Evolutionary conservation across 2,113 vertebrate genomes (phyloP), one percentile per base, ranked within the genome.

Genomic region (Oophaga pumilio): DNA sequence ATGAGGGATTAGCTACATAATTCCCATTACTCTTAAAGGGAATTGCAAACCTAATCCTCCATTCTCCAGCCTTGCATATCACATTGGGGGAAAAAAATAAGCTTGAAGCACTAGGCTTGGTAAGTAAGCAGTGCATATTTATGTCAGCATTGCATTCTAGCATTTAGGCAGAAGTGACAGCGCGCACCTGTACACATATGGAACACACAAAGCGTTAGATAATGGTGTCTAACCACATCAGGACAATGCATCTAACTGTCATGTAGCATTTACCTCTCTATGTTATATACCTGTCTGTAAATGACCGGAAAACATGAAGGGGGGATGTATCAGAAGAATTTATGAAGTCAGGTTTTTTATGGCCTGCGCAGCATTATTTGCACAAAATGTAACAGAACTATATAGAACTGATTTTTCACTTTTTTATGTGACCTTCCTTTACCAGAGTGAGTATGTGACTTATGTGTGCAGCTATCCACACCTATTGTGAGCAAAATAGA

Each of bases 21-120:
- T 88, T 88, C 87, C 87, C 87, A 88, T 88, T 88, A 88, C 87
- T 88, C 87, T 88, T 88, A 88, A 88, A 88, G 71, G 79, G 87
- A 88, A 88, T 88, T 88, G 87, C 87, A 84, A 88, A 88, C 81
- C 80, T 88, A 88, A 88, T 88, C 87, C 87, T 88, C 77, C 81
- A 84, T 88, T 88, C 60, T 83, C 80, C 80, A 76, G 87, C 71
- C 26, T 73, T 84, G 77, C 71, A 84, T 71, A 88, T 88, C 81
- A 77, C 87, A 88, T 88, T 84, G 76, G 26, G 43, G 59, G 62
- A 82, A 82, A 57, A 86, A 69, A 79, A 87, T 74, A 81, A 53
- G 62, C 76, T 78, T 71, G 52, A 86, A 79, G 76, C 76, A 43
- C 76, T 80, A 71, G 76, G 13, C 50, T 53, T 57, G 74, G 76